phyloP scores from a whole-genome alignment of 2,113 vertebrate genomes.

The Rafetus swinhoei region DNA sequence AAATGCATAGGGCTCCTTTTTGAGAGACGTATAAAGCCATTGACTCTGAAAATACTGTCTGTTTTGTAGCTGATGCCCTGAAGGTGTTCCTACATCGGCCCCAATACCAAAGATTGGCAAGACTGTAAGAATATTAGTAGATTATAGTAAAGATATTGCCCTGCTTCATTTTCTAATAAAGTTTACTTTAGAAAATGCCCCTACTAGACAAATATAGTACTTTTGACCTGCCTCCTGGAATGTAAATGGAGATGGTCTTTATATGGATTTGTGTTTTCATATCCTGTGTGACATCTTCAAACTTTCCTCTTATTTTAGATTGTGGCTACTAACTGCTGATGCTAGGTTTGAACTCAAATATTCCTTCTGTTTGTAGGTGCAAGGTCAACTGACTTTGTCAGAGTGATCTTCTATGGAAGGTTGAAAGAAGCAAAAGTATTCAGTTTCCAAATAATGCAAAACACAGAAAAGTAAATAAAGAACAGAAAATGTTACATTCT shows the following conservation, averaged over 20 bases:
- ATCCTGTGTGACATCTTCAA: not conserved
- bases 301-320: not conserved
- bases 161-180: not conserved
- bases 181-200: not conserved
- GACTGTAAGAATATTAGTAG: not conserved
- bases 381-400: not conserved
- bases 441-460: conserved; percentile 6
- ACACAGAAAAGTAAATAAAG: conserved; percentile 5
- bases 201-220: not conserved
- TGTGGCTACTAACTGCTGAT: not conserved
- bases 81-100: not conserved
- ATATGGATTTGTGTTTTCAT: not conserved
- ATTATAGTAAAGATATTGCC: not conserved
- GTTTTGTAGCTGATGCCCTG: not conserved
- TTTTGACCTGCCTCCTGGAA: not conserved
- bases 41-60: not conserved
- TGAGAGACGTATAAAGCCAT: not conserved
- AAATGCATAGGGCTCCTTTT: not conserved
- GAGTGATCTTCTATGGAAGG: not conserved
- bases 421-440: not conserved
- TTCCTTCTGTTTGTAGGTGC: not conserved
- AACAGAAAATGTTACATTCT: conserved; percentile 19
- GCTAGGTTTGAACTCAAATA: not conserved
- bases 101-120: not conserved
- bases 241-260: not conserved